phyloP scores from a whole-genome alignment of 2,888 invertebrate genomes.

The Nephrotoma guestfalica region DNA sequence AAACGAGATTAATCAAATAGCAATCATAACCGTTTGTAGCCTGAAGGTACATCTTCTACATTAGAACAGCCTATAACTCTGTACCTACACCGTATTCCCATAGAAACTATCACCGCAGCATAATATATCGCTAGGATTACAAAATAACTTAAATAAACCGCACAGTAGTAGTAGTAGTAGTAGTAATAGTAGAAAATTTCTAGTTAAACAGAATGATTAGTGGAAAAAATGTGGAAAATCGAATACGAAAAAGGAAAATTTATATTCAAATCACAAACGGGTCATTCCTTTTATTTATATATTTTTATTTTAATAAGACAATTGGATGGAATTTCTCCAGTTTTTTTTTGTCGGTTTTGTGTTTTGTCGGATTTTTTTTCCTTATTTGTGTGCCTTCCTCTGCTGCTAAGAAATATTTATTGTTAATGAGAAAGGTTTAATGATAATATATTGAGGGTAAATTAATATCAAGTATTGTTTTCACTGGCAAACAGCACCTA shows the following conservation, averaged over 20 bases:
- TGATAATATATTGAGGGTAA: not conserved
- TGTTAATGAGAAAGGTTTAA: not conserved
- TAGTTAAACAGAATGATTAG: not conserved
- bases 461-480: not conserved
- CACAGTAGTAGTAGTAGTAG: not conserved
- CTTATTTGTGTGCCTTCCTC: not conserved
- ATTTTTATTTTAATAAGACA: not conserved
- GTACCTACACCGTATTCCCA: too few species aligned
- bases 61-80: not conserved
- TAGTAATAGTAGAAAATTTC: not conserved
- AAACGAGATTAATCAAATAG: not conserved
- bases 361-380: not conserved
- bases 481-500: not conserved
- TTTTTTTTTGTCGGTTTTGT: not conserved
- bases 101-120: not conserved
- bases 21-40: not conserved
- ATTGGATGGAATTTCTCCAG: not conserved
- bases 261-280: not conserved
- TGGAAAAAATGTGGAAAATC: not conserved
- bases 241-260: not conserved
- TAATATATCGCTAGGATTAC: not conserved
- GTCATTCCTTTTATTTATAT: not conserved
- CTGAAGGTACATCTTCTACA: not conserved
- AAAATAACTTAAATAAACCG: not conserved
- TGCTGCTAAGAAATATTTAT: not conserved